A percentile compares a stretch with the other conserved stretches of the same genome.
Evolutionary conservation across 2,113 vertebrate genomes (phyloP).

Genomic region (Archocentrus centrarchus): DNA sequence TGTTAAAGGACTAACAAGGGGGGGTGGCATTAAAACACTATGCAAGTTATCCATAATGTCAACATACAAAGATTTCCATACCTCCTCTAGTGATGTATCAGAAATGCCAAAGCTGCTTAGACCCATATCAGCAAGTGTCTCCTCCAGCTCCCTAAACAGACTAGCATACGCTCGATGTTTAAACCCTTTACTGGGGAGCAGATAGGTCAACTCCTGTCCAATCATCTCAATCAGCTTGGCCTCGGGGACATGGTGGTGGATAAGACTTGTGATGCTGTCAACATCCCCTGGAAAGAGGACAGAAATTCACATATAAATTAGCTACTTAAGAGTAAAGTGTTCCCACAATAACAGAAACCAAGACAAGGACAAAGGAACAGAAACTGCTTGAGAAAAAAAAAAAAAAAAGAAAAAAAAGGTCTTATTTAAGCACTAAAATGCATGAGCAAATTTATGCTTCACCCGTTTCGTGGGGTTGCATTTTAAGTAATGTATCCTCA

Average conservation of each 20-base stretch:
- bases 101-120: constrained; percentile 98
- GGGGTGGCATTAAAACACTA: background rate
- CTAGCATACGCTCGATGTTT: constrained; percentile 95
- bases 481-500: constrained; percentile 28
- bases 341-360: constrained; percentile 13
- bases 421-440: constrained; percentile 26
- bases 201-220: constrained; percentile 93
- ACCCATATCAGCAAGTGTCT: constrained; percentile 90
- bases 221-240: constrained; percentile 93
- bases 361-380: background rate
- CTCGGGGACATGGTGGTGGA: constrained; percentile 93
- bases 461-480: background rate
- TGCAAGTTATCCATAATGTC: background rate
- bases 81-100: constrained; percentile 97
- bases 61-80: constrained; percentile 52
- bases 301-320: background rate
- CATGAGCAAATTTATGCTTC: background rate
- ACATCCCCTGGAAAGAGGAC: constrained; percentile 70
- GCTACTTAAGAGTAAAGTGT: background rate
- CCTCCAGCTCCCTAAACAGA: constrained; percentile 94
- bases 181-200: constrained; percentile 94
- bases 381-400: constrained; percentile 23
- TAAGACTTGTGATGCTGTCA: constrained; percentile 85
- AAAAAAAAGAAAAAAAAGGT: background rate
- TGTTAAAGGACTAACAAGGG: background rate